Conservation (phyloP, 2,797 vertebrate species). For the Myotis planiceps region DNA sequence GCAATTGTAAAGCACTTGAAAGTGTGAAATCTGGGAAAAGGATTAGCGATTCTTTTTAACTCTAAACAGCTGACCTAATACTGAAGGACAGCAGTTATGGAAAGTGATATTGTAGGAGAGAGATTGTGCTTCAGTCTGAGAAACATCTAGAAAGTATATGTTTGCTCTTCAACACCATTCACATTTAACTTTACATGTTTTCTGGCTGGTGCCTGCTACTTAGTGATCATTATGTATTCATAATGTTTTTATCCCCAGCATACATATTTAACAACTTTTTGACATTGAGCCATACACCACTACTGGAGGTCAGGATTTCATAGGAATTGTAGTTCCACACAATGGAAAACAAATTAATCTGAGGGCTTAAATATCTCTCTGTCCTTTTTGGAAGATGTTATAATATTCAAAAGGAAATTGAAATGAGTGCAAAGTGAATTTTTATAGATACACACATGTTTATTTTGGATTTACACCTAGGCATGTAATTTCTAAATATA, state of each 20-base stretch:
- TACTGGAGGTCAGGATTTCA: not conserved
- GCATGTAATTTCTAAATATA: not conserved
- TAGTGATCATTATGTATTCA: not conserved
- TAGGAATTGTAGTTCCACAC: not conserved
- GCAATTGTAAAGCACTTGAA: not conserved
- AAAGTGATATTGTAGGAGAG: not conserved
- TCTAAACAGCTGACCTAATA: not conserved
- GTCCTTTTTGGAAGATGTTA: not conserved
- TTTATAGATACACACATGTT: not conserved
- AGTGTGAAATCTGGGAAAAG: not conserved
- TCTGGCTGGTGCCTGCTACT: not conserved
- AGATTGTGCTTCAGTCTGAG: not conserved
- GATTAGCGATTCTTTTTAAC: not conserved
- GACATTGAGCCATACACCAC: not conserved
- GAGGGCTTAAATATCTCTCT: not conserved
- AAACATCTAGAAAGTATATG: not conserved
- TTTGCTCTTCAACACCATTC: not conserved
- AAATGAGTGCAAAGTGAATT: not conserved
- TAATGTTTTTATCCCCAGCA: not conserved
- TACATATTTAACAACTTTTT: constrained; percentile 3
- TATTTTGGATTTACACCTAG: not conserved
- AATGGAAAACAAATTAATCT: constrained; percentile 10
- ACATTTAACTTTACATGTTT: constrained; percentile 20
- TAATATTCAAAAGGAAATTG: not conserved
- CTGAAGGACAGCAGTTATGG: not conserved